A percentile compares a stretch with the other conserved stretches of the same genome.
phyloP scores from a whole-genome alignment of 2,888 invertebrate genomes.

The Eledone cirrhosa region DNA sequence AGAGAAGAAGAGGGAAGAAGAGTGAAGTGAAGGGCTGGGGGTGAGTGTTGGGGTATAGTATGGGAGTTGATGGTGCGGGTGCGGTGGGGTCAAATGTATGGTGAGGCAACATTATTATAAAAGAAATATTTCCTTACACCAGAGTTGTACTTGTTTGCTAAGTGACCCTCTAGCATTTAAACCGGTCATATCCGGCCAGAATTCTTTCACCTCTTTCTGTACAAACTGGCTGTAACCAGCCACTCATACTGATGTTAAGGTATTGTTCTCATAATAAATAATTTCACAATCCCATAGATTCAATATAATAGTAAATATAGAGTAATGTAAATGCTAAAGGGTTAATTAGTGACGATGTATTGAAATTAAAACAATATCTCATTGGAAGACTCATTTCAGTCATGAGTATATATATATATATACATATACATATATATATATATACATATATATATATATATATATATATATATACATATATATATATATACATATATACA shows the following conservation, averaged over 20 bases:
- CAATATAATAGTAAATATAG: neutral
- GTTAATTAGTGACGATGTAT: neutral
- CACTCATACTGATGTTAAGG: too few relatives aligned
- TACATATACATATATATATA: neutral
- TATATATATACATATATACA: neutral
- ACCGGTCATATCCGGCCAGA: too few relatives aligned
- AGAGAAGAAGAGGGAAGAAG: neutral
- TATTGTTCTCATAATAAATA: neutral
- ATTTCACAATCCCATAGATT: neutral
- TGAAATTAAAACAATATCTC: neutral
- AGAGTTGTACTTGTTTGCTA: too few relatives aligned
- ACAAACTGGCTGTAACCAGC: too few relatives aligned
- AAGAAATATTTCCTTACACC: neutral
- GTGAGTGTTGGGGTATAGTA: neutral
- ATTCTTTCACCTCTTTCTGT: too few relatives aligned
- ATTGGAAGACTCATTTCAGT: neutral
- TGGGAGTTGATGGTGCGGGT: neutral
- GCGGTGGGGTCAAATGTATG: neutral
- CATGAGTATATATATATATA: neutral
- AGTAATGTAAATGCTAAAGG: too few relatives aligned
- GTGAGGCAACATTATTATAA: neutral
- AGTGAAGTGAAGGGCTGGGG: neutral
- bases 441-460: conserved; percentile 2
- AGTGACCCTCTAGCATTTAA: neutral
- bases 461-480: neutral